Evolutionary conservation across 2,797 vertebrate genomes (phyloP), one percentile per base, ranked within the genome.

Genomic region (Calcarius lapponicus): DNA sequence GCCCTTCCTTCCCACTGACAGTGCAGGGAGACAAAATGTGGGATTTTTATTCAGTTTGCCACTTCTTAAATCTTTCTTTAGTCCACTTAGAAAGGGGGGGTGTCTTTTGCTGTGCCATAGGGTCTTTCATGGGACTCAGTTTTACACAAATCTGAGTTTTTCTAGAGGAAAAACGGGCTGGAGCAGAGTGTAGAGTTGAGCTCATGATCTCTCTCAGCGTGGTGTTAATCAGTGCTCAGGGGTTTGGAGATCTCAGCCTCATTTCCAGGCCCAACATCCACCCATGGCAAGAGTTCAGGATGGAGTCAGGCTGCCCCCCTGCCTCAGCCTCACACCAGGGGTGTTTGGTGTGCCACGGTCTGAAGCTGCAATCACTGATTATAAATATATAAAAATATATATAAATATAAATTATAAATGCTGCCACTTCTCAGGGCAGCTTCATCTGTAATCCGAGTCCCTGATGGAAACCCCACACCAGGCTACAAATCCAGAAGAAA

Each of bases 141-240:
- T 36, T 21, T 3, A 31, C 15, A 38, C 7, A 5, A 12, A 22
- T 1, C 28, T 29, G 29, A 48, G 32, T 17, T 60, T 40, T 32
- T 4, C 34, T 9, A 28, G 32, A 36, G 19, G 11, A n/a, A 13
- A 14, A 18, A 15, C 6, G 3, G 15, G 51, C 11, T 24, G 13
- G 24, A 65, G 48, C n/a, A 0, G 19, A 48, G 25, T 4, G 2
- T 14, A 1, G 31, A 14, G 10, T 4, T 0, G 4, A 48, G 26
- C 13, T 4, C 31, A 7, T 1, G 3, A 5, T 15, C 9, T 8
- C 5, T 9, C 34, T 26, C 16, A 17, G n/a, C 8, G 0, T 2
- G 17, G 2, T 24, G 42, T 2, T 4, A 42, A 16, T 26, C 8
- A 19, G 31, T 5, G 80, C 66, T 62, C 28, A 1, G 57, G 17